Base-by-base conservation (phyloP, 2,113 vertebrate genomes). In the Sardina pilchardus region DNA sequence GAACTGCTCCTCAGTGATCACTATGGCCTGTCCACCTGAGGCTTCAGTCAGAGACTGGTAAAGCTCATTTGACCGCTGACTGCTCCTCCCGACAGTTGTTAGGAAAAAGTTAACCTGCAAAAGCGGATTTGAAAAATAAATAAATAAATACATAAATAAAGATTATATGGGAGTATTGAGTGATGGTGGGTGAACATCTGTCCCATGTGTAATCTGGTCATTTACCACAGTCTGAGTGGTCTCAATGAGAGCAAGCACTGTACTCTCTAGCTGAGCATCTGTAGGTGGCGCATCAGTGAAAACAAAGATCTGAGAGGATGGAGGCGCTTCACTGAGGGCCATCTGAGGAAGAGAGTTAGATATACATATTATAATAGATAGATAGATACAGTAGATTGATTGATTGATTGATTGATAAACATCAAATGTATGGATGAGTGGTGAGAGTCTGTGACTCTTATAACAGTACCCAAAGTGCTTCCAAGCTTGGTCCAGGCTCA, bases 81-180 rank as follows among this genome's bases (percentile, higher is more conserved):
- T 56, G 24, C 84, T 86, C 67, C 80, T 89, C 44, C 82, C 21
- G 0, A 87, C 34, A 34, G 67, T 87, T 16, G 91, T 92, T n/a
- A 94, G 89, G 71, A 95, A 48, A 82, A 95, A 92, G 81, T 89
- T 92, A 7, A 95, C 92, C 94, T 95, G 83, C 45, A 47, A 8
- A 47, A 47, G 6, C 3, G 45, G 12, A 47, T 8, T 8, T 10
- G 45, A 47, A 8, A 47, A 14, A 47, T n/a, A n/a, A n/a, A n/a
- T n/a, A n/a, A n/a, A n/a, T n/a, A n/a, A n/a, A n/a, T n/a, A n/a
- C n/a, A n/a, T n/a, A n/a, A n/a, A n/a, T n/a, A n/a, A n/a, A n/a
- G n/a, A n/a, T n/a, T n/a, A n/a, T n/a, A n/a, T n/a, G n/a, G n/a
- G n/a, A n/a, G n/a, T n/a, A n/a, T n/a, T n/a, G n/a, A n/a, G n/a